phyloP scores from a whole-genome alignment of 2,113 vertebrate species.

The Fregata magnificens region DNA sequence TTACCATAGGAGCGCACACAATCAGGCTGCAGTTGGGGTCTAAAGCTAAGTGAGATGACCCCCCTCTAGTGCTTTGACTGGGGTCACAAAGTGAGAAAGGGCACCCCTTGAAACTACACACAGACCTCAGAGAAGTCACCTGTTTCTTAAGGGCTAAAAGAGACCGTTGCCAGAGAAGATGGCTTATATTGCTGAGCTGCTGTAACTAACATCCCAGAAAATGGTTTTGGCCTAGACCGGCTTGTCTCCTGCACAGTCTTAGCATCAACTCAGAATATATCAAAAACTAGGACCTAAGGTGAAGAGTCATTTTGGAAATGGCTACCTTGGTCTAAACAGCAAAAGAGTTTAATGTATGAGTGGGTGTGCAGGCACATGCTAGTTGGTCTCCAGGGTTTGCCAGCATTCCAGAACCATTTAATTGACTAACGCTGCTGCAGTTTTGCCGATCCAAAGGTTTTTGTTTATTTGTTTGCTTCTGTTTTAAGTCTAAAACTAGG shows the following conservation, averaged over 20 bases:
- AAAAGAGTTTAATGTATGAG: neutral
- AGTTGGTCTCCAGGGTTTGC: neutral
- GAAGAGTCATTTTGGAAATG: neutral
- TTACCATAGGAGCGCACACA: neutral
- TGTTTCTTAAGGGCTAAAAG: neutral
- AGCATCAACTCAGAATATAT: neutral
- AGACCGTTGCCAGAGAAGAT: neutral
- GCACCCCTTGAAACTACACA: neutral
- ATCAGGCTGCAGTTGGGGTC: neutral
- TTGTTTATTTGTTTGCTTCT: neutral
- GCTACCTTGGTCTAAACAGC: neutral
- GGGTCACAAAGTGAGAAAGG: neutral
- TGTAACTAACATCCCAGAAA: neutral
- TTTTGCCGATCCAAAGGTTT: neutral
- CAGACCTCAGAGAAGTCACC: neutral
- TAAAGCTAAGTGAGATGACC: neutral
- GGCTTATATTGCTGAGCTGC: neutral
- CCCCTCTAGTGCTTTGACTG: neutral
- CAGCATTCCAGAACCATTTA: neutral
- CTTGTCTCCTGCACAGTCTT: neutral
- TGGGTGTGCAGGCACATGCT: neutral
- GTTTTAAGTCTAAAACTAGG: neutral
- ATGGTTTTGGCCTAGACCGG: neutral
- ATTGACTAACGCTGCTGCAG: neutral
- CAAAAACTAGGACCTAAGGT: neutral